Percentiles rank a stretch among this genome's conserved stretches.
Evolutionary conservation across 2,113 vertebrate genomes (phyloP).

Genomic region (Sialia sialis): DNA sequence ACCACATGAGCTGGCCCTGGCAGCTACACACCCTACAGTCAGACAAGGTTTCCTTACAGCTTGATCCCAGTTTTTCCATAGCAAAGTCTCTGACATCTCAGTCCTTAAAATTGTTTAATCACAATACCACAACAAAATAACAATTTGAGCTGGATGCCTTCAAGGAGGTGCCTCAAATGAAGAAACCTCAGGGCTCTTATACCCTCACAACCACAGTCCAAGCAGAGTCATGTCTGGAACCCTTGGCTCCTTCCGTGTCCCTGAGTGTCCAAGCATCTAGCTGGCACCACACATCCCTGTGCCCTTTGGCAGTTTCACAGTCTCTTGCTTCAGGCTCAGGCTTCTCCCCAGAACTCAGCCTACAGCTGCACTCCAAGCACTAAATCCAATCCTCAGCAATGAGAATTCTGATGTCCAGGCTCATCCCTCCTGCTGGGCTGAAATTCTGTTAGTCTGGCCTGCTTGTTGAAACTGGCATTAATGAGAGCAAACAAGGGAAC

Average conservation of each 20-base stretch:
- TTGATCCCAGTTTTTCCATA: accelerated
- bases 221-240: neutral
- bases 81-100: accelerated
- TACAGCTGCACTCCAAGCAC: neutral
- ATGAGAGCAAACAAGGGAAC: accelerated
- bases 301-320: neutral
- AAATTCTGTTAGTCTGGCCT: neutral
- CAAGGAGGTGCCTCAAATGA: neutral
- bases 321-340: neutral
- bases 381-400: neutral
- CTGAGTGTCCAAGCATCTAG: neutral
- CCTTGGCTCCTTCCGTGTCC: neutral
- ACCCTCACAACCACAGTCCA: neutral
- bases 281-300: neutral
- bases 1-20: neutral
- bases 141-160: neutral
- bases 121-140: neutral
- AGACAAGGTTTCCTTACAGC: neutral
- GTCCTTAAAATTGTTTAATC: neutral
- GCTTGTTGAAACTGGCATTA: accelerated
- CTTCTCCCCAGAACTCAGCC: neutral
- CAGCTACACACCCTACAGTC: neutral
- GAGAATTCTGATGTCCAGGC: neutral
- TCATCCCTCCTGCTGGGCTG: accelerated
- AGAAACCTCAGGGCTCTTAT: neutral